Conservation (phyloP, 2,113 vertebrate genomes). For the Acanthochromis polyacanthus region DNA sequence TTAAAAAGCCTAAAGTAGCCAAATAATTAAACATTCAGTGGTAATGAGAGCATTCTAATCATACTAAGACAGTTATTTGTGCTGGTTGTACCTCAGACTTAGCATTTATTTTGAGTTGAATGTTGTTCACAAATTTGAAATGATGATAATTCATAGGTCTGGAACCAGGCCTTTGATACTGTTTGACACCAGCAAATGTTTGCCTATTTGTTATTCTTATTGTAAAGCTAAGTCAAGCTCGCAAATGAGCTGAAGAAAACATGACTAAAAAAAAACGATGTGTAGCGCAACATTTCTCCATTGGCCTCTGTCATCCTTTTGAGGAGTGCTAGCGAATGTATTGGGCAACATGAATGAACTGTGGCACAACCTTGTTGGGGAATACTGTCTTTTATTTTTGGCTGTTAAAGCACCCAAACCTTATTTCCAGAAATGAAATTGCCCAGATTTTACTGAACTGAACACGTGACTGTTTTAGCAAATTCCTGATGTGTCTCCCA, state of each 20-base stretch:
- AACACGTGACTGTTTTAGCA: conserved; percentile 83
- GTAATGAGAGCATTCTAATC: background rate
- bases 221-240: background rate
- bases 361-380: too few relatives aligned
- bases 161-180: background rate
- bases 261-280: background rate
- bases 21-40: conserved; percentile 26
- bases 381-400: too few relatives aligned
- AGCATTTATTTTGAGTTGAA: background rate
- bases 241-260: background rate
- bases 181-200: background rate
- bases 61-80: background rate
- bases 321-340: too few relatives aligned
- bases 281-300: too few relatives aligned
- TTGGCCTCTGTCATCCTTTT: too few relatives aligned
- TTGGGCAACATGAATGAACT: too few relatives aligned
- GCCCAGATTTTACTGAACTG: background rate
- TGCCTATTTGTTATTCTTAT: background rate
- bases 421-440: background rate
- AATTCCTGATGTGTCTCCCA: conserved; percentile 99
- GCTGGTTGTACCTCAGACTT: background rate
- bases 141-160: background rate
- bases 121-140: background rate
- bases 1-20: conserved; percentile 23
- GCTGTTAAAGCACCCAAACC: too few relatives aligned